Percentiles rank a stretch among this genome's conserved stretches.
These are phyloP conservation scores for Protophormia terraenovae DNA, from an alignment of 2,888 invertebrate species.

Conservation along the genomic window DNA sequence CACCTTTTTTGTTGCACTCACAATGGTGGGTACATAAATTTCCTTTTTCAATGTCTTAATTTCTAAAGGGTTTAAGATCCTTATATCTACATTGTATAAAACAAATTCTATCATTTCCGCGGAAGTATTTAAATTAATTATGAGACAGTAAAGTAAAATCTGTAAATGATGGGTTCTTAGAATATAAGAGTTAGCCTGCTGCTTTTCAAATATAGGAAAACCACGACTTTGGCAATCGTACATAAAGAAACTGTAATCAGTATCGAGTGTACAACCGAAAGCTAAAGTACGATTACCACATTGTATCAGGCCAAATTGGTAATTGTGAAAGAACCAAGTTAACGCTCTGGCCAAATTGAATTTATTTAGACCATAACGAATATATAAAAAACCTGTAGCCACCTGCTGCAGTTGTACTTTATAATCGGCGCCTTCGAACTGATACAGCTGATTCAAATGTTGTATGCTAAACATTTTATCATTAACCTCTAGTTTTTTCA, in stretches of 20 bases:
- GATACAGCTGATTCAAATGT: conserved; percentile 83
- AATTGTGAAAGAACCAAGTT: conserved; percentile 83
- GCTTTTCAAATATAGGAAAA: conserved; percentile 84
- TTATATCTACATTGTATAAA: conserved; percentile 80
- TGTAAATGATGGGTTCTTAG: conserved; percentile 84
- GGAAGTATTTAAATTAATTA: conserved; percentile 83
- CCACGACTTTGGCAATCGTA: conserved; percentile 86
- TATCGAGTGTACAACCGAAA: conserved; percentile 80
- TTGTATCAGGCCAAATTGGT: conserved; percentile 83
- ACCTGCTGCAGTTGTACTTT: conserved; percentile 83
- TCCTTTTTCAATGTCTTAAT: neutral
- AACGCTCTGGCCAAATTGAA: conserved; percentile 85
- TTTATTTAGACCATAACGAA: conserved; percentile 76
- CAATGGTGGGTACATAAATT: neutral
- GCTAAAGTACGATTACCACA: conserved; percentile 83
- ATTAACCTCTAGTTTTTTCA: conserved; percentile 80
- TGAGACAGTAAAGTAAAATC: conserved; percentile 84
- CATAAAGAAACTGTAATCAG: conserved; percentile 84
- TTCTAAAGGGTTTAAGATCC: conserved; percentile 4
- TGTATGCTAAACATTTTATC: conserved; percentile 84
- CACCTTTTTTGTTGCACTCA: neutral
- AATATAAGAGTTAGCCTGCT: conserved; percentile 82
- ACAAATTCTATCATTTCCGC: conserved; percentile 83
- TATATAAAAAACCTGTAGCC: conserved; percentile 85
- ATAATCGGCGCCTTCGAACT: conserved; percentile 84